Evolutionary conservation across 1,140 invertebrate species (phyloP), one percentile per base, ranked within the genome.

Genomic region (Drosophila kanapiae): DNA sequence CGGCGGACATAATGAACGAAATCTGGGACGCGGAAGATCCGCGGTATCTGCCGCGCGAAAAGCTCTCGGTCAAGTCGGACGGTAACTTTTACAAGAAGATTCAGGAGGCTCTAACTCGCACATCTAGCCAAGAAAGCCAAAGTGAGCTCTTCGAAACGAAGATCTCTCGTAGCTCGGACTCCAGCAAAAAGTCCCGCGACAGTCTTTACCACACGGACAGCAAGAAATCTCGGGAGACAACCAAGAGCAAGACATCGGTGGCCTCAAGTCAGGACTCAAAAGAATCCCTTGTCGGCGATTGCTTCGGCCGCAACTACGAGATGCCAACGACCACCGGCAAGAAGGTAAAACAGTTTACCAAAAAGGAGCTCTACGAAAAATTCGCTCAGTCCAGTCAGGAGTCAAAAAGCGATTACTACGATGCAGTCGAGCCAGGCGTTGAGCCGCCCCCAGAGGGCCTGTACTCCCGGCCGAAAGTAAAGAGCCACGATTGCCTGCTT

Each of bases 241-340:
- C 94, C 6, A 94, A 94, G 82, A 95, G 94, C 90, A 95, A 94
- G 72, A 94, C 94, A 56, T 95, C 94, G 0, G 94, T 94, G 40
- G 95, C 94, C 0, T 96, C 95, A 3, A 95, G 95, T 84, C 95
- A 95, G 81, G 95, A 95, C 85, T 96, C 95, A 0, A 95, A 95
- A 71, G 92, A 92, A 37, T 93, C 92, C 0, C 59, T 93, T 29
- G 82, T 82, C 4, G 92, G 91, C 7, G 92, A 92, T 68, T 91
- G 87, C 42, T 82, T 92, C 40, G 83, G 88, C 9, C 78, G 83
- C 14, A 93, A 93, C 43, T 93, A 93, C 59, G 92, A 93, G 71
- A 93, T 93, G 92, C 92, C 92, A 6, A 92, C 82, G 7, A 93
- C 92, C 31, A 93, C 92, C 4, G 82, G 92, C 16, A 93, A 93